Evolutionary conservation across 2,113 vertebrate genomes (phyloP).

Genomic region (Puffinus mauretanicus): DNA sequence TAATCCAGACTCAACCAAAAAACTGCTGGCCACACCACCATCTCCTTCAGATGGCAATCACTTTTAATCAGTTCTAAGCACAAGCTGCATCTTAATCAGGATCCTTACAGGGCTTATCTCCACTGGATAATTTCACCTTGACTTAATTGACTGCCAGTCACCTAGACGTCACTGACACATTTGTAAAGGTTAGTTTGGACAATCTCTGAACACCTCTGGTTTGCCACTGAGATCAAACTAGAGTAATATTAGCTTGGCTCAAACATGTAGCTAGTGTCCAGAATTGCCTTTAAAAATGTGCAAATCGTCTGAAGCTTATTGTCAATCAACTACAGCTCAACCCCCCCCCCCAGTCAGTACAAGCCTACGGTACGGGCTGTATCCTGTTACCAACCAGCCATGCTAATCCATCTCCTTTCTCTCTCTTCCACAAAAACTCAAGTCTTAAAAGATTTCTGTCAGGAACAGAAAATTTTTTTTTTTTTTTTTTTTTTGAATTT

Average conservation of each 20-base stretch:
- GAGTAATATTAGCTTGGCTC: background rate
- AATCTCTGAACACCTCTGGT: background rate
- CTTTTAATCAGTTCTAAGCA: background rate
- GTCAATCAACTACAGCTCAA: background rate
- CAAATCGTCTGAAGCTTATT: background rate
- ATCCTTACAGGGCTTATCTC: background rate
- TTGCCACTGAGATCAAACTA: background rate
- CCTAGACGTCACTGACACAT: background rate
- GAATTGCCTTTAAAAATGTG: background rate
- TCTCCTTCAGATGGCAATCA: background rate
- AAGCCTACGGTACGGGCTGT: background rate
- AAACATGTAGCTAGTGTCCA: background rate
- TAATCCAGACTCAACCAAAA: background rate
- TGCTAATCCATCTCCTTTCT: background rate
- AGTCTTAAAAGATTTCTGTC: background rate
- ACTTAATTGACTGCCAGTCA: background rate
- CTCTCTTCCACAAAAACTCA: background rate
- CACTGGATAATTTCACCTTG: background rate
- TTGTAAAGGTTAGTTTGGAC: background rate
- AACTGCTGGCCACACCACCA: background rate
- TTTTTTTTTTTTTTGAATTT: background rate
- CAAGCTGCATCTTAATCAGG: background rate
- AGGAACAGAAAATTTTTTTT: background rate
- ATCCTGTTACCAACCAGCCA: background rate
- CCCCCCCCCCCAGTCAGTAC: background rate